These are phyloP conservation scores for Latheticus oryzae DNA, from an alignment of 2,888 invertebrate species.

Conservation along the genomic window DNA sequence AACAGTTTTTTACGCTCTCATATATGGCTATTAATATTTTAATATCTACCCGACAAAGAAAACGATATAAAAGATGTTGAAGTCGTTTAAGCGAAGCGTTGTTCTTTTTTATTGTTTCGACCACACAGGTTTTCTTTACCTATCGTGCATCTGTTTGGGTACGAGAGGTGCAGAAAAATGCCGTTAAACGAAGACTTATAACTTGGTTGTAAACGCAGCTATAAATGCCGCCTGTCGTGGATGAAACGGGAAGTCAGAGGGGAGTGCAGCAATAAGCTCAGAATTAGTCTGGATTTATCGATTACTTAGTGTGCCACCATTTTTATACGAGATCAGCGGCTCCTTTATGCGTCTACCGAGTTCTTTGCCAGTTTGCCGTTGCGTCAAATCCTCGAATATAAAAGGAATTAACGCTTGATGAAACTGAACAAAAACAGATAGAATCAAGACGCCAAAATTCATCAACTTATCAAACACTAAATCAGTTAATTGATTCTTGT, in stretches of 20 bases:
- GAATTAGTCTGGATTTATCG: slow-evolving; percentile 65
- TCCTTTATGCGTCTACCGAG: slow-evolving; percentile 54
- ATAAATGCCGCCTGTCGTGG: slow-evolving; percentile 54
- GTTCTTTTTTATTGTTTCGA: slow-evolving; percentile 18
- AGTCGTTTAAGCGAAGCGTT: slow-evolving; percentile 15
- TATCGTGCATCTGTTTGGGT: background rate
- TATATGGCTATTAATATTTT: slow-evolving; percentile 34
- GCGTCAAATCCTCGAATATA: slow-evolving; percentile 30
- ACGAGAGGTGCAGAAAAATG: slow-evolving; percentile 40
- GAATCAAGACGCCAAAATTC: no score
- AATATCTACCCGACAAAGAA: slow-evolving; percentile 23
- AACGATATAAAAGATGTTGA: slow-evolving; percentile 17
- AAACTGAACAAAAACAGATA: background rate
- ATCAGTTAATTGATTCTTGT: no score
- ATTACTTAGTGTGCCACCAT: slow-evolving; percentile 62
- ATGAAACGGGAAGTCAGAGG: slow-evolving; percentile 50
- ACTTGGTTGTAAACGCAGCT: slow-evolving; percentile 51
- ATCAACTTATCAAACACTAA: no score
- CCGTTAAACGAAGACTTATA: slow-evolving; percentile 40
- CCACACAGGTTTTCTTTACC: slow-evolving; percentile 21
- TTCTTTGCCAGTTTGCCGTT: slow-evolving; percentile 50
- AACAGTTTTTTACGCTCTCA: slow-evolving; percentile 27
- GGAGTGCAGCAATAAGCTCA: slow-evolving; percentile 60
- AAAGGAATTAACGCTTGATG: background rate
- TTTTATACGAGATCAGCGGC: slow-evolving; percentile 61